A percentile compares a stretch with the other conserved stretches of the same genome.
Evolutionary conservation across 2,113 vertebrate genomes (phyloP).

Genomic region (Corythaeola cristata): DNA sequence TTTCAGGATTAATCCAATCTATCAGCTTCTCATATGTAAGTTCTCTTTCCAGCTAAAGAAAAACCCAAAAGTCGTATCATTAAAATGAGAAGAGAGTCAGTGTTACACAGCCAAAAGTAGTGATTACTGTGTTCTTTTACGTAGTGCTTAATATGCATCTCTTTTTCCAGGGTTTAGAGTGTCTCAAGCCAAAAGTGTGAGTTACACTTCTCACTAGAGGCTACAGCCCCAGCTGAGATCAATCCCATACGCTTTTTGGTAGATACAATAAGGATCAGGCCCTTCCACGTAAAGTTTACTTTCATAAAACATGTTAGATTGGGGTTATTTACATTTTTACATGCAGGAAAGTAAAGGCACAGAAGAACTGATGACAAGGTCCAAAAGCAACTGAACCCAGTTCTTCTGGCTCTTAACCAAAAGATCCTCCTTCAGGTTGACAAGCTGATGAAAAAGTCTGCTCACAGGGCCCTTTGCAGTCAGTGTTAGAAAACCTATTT

Average conservation of each 20-base stretch:
- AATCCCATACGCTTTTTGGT: neutral
- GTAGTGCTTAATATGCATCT: accelerated
- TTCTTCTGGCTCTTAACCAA: neutral
- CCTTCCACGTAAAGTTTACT: neutral
- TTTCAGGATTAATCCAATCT: constrained; percentile 78
- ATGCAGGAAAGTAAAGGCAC: neutral
- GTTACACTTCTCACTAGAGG: neutral
- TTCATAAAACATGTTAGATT: neutral
- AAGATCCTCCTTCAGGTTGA: neutral
- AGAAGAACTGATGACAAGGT: neutral
- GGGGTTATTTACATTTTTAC: neutral
- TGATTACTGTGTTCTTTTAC: neutral
- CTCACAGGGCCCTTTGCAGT: neutral
- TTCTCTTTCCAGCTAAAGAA: constrained; percentile 79
- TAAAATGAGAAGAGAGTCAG: neutral
- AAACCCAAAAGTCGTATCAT: neutral
- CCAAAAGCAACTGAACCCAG: neutral
- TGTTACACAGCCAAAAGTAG: neutral
- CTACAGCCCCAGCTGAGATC: accelerated
- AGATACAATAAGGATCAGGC: neutral
- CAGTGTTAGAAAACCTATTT: neutral
- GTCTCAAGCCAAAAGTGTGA: neutral
- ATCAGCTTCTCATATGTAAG: constrained; percentile 80
- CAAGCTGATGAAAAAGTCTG: neutral
- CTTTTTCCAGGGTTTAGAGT: neutral